phyloP scores from a whole-genome alignment of 1,140 invertebrate genomes.

The Aphidius gifuensis region DNA sequence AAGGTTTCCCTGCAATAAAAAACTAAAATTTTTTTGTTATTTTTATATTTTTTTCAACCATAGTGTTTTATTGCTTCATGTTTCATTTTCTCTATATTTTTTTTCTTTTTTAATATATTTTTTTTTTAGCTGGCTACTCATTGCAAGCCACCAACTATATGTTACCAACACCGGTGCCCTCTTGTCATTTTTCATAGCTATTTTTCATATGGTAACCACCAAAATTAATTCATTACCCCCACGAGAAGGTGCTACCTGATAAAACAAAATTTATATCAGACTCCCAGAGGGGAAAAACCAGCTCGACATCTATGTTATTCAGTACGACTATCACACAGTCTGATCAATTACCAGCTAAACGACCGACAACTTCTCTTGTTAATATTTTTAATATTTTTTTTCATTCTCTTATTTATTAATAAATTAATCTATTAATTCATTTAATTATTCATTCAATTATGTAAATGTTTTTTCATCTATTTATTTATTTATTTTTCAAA shows the following conservation, averaged over 20 bases:
- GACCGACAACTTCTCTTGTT: conserved; percentile 19
- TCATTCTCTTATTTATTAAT: neutral
- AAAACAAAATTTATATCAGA: conserved; percentile 27
- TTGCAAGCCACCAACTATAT: neutral
- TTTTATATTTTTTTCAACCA: no score
- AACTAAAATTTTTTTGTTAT: no score
- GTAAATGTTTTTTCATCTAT: no score
- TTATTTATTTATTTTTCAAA: no score
- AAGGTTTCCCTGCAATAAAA: no score
- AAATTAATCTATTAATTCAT: neutral
- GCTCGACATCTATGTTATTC: conserved; percentile 21
- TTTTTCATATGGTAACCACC: conserved; percentile 19
- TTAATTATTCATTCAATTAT: no score
- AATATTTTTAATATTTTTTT: neutral
- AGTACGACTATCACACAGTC: conserved; percentile 8
- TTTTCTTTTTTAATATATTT: conserved; percentile 4
- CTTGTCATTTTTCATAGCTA: conserved; percentile 23
- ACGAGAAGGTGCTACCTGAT: conserved; percentile 28
- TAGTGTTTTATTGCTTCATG: no score
- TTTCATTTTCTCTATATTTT: neutral
- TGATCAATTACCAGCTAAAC: conserved; percentile 26
- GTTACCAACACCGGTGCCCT: neutral
- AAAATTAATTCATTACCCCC: conserved; percentile 29
- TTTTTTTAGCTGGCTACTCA: neutral
- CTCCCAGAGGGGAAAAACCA: conserved; percentile 9